Base-by-base conservation (phyloP, 2,113 vertebrate species). In the Sinocyclocheilus anophthalmus region DNA sequence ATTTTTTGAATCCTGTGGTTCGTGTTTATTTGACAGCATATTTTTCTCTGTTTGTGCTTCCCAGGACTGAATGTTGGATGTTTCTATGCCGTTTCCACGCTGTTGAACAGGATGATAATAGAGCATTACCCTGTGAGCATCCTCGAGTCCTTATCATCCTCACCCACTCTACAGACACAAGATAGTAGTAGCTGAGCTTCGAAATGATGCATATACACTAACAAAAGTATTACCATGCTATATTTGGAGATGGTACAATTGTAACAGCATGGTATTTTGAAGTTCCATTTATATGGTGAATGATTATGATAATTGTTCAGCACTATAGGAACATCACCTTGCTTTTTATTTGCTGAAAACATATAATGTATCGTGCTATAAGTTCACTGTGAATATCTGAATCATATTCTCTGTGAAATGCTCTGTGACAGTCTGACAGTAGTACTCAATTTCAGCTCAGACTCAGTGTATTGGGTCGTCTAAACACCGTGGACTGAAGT, bases 91-190 rank as follows among this genome's bases (percentile, higher is more conserved):
- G 91, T 99, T 75, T 98, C 97, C 85, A 99, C 98, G 0, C 93
- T 99, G 86, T 94, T 99, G 94, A 99, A 95, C 92, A 95, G 95
- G 79, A 97, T 99, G 97, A 96, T 99, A 91, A 95, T 96, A 61
- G 73, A 84, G 9, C 94, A 96, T 84, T 99, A 96, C 87, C 97
- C 96, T 85, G 98, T 99, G 95, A 96, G 97, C 20, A 59, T 3
- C 20, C 22, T n/a, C 7, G 20, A 59, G 20, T 59, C 2, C 13
- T 48, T 11, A 48, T 48, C 12, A 37, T 70, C 67, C 30, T 39
- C 33, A 10, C 22, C 8, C 9, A 72, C 33, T 10, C 57, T 72
- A 39, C 18, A 72, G 6, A 72, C 33, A 42, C 57, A 59, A 22
- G 18, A 24, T 12, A 24, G 59, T 4, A 63, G 59, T 12, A 63